A percentile compares a stretch with the other conserved stretches of the same genome.
Evolutionary conservation across 2,888 invertebrate genomes (phyloP).

Genomic region (Drosophila paracracens): DNA sequence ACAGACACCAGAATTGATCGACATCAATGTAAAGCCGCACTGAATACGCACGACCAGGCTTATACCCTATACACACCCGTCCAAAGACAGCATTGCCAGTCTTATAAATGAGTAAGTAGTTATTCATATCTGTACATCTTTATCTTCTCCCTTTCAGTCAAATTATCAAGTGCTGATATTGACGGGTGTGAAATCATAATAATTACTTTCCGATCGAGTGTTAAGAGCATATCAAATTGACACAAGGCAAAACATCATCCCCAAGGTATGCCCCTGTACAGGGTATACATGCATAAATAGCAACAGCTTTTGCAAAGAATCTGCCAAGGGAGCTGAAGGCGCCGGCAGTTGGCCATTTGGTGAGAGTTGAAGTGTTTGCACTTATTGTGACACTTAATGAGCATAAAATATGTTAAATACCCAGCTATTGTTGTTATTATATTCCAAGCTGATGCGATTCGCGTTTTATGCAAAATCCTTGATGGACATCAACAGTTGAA

Average conservation of each 20-base stretch:
- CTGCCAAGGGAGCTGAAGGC: slow-evolving; percentile 6
- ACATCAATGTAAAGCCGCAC: slow-evolving; percentile 56
- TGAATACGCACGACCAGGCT: neutral
- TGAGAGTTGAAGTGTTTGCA: slow-evolving; percentile 54
- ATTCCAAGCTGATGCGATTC: slow-evolving; percentile 5
- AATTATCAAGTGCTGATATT: neutral
- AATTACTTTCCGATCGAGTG: neutral
- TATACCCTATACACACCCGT: slow-evolving; percentile 1
- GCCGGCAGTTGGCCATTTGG: slow-evolving; percentile 52
- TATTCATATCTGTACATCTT: neutral
- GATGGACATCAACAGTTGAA: slow-evolving; percentile 36
- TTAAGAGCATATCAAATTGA: neutral
- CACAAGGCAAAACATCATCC: neutral
- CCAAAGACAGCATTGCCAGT: neutral
- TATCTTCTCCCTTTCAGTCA: neutral
- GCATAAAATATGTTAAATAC: slow-evolving; percentile 71
- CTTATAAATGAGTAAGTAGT: neutral
- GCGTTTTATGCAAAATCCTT: slow-evolving; percentile 46
- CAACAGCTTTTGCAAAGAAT: slow-evolving; percentile 22
- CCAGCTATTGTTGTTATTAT: slow-evolving; percentile 41
- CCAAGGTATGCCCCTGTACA: neutral
- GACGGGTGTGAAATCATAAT: neutral
- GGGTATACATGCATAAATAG: slow-evolving; percentile 23
- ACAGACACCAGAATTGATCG: slow-evolving; percentile 75
- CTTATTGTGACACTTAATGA: slow-evolving; percentile 69